Conservation (phyloP, 2,113 vertebrate species). For the Bujurquina vittata region DNA sequence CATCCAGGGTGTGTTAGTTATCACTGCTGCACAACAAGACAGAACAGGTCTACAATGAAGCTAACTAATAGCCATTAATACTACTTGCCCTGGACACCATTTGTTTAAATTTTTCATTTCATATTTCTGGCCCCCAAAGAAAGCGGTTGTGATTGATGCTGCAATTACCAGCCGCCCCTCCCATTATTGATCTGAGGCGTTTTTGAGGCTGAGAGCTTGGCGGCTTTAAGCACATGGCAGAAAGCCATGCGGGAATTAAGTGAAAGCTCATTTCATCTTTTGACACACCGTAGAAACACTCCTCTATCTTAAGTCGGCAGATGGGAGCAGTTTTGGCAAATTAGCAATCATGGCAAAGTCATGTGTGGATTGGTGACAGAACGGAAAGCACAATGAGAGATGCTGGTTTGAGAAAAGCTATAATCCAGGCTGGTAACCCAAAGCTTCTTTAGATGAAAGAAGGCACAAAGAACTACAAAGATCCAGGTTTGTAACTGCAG, state of each 20-base stretch:
- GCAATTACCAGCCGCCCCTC: conserved; percentile 43
- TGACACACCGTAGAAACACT: neutral
- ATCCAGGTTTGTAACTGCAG: neutral
- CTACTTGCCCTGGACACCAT: conserved; percentile 14
- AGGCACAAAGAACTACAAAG: conserved; percentile 1
- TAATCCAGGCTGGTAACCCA: conserved; percentile 31
- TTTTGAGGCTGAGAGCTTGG: conserved; percentile 51
- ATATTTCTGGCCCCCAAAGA: conserved; percentile 15
- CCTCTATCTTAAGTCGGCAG: conserved; percentile 46
- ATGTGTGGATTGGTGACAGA: neutral
- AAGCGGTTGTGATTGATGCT: conserved; percentile 66
- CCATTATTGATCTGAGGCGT: conserved; percentile 65
- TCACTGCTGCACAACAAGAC: neutral
- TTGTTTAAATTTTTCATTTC: conserved; percentile 29
- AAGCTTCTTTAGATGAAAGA: conserved; percentile 18
- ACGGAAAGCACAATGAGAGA: neutral
- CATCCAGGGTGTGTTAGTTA: neutral
- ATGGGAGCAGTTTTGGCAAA: conserved; percentile 35
- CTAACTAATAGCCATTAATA: conserved; percentile 18
- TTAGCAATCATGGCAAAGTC: conserved; percentile 1
- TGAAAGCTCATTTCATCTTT: conserved; percentile 55
- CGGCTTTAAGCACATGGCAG: conserved; percentile 40
- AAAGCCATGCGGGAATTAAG: conserved; percentile 39
- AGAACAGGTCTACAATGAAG: neutral
- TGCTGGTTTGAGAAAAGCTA: neutral